Evolutionary conservation across 2,888 invertebrate species (phyloP), one percentile per base, ranked within the genome.

Genomic region (Brassicogethes aeneus): DNA sequence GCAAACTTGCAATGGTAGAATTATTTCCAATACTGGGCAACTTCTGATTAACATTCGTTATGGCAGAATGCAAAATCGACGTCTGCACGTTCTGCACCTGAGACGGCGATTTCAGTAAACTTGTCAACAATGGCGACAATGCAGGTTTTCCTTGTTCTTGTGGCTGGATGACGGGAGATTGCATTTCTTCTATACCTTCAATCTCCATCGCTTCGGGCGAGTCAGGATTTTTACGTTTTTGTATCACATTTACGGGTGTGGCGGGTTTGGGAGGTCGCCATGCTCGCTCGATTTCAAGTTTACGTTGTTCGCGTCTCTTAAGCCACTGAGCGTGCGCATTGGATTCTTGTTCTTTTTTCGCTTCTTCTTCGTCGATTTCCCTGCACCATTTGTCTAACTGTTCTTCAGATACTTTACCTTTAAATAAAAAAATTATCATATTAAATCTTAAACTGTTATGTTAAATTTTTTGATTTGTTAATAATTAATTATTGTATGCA

Each of bases 101-200:
- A 16, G 76, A 75, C 1, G 78, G 77, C 34, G 82, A 83, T 64
- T 90, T 88, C 3, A 92, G 69, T 29, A 92, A 70, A 34, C 89
- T 89, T 5, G 91, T 89, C 35, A 92, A 70, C 33, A 92, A 68
- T 0, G 90, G 90, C 0, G 82, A 82, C 0, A 81, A 72, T 0
- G 76, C 78, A 2, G 76, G 70, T 43, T 71, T 72, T 2, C 70
- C 52, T 0, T 64, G 47, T 44, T 57, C 58, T 29, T 47, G 40
- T 16, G 15, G 14, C 10, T 36, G 35, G 31, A 13, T 36, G 36
- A 23, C 42, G 10, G 7, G 12, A 8, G 32, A 5, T 5, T 3
- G 5, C 12, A 13, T 33, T 29, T 52, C 52, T 7, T 63, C 65
- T 30, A 59, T 41, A 33, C 46, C 48, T 23, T 66, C 67, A 44